Percentiles rank a stretch among this genome's conserved stretches.
Conservation (phyloP, 2,888 invertebrate genomes). For the Colostygia pectinataria region DNA sequence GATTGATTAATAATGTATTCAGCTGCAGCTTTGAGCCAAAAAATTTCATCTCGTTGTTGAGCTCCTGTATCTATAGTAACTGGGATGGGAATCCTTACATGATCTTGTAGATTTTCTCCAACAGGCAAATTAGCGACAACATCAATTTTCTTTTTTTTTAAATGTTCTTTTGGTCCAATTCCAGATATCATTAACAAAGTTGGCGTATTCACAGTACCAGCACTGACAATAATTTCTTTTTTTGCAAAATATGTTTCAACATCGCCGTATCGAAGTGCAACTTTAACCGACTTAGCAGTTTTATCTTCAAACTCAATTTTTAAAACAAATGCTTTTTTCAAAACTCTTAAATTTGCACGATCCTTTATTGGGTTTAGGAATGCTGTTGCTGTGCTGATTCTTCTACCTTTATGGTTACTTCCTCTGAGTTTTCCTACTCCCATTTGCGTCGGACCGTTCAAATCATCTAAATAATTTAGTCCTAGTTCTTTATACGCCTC, state of each 20-base stretch:
- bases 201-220: slow-evolving; percentile 67
- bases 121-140: slow-evolving; percentile 60
- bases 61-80: slow-evolving; percentile 63
- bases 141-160: slow-evolving; percentile 55
- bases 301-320: slow-evolving; percentile 50
- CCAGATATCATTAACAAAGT: slow-evolving; percentile 67
- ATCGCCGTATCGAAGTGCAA: slow-evolving; percentile 50
- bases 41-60: slow-evolving; percentile 50
- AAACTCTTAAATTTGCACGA: slow-evolving; percentile 60
- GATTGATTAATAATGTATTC: slow-evolving; percentile 66
- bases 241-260: slow-evolving; percentile 49
- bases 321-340: slow-evolving; percentile 59
- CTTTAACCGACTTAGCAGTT: slow-evolving; percentile 55
- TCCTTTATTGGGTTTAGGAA: slow-evolving; percentile 61
- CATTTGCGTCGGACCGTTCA: slow-evolving; percentile 74
- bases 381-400: slow-evolving; percentile 82
- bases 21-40: slow-evolving; percentile 63
- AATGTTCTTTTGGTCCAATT: slow-evolving; percentile 59
- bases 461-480: slow-evolving; percentile 64
- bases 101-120: slow-evolving; percentile 76
- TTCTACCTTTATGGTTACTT: slow-evolving; percentile 71
- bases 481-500: slow-evolving; percentile 78
- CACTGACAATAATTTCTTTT: slow-evolving; percentile 68
- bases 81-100: slow-evolving; percentile 70
- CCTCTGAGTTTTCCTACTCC: slow-evolving; percentile 81